Evolutionary conservation across 2,797 vertebrate species (phyloP).

Genomic region (Chaunax sp.): DNA sequence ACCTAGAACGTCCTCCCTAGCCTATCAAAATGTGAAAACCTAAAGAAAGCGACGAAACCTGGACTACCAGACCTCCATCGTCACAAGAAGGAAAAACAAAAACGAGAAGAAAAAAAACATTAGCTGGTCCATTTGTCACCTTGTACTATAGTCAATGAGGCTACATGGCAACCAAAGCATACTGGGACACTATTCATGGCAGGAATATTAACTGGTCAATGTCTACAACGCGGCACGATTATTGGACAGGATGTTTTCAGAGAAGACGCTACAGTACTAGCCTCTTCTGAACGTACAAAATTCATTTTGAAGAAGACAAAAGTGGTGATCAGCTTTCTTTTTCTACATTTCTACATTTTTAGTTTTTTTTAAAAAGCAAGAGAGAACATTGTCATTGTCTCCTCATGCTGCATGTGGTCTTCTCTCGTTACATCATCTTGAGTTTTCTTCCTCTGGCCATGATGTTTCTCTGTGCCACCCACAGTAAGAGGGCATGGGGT

Average conservation of each 20-base stretch:
- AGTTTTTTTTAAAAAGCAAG: no score
- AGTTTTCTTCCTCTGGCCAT: constrained; percentile 58
- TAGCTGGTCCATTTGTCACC: constrained; percentile 43
- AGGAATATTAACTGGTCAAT: constrained; percentile 36
- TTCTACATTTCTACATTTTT: background rate
- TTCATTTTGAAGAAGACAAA: background rate
- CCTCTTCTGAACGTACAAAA: no score
- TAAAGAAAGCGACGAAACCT: no score
- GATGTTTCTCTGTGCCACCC: constrained; percentile 61
- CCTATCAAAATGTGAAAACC: no score
- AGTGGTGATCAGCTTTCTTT: background rate
- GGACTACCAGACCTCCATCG: no score
- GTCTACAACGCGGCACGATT: constrained; percentile 15
- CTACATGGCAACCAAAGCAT: constrained; percentile 34
- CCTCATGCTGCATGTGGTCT: constrained; percentile 8
- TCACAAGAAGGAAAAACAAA: background rate
- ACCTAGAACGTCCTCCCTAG: no score
- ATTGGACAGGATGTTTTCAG: constrained; percentile 12
- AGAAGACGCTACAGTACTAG: background rate
- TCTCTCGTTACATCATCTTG: constrained; percentile 56
- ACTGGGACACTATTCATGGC: constrained; percentile 26
- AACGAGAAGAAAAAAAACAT: constrained; percentile 18
- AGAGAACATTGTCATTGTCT: constrained; percentile 19
- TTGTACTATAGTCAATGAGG: constrained; percentile 42
- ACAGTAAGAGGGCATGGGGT: constrained; percentile 38